Evolutionary conservation across 2,888 invertebrate species (phyloP).

Genomic region (Aphidoletes aphidimyza): DNA sequence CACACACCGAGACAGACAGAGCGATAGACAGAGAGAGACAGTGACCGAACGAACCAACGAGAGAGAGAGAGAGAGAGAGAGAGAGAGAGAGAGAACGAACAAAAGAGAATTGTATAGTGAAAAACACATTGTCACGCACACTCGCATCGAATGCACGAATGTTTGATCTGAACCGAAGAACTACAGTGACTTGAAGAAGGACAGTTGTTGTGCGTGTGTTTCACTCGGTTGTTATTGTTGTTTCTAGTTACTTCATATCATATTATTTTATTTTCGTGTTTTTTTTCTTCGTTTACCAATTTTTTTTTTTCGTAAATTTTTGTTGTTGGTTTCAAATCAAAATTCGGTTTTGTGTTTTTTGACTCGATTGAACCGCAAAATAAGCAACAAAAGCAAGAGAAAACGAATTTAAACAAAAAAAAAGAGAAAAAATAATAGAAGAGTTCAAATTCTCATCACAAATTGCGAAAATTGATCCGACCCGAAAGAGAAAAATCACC

Average conservation of each 20-base stretch:
- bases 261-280: not conserved
- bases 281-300: not conserved
- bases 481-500: too few relatives aligned
- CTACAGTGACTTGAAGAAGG: conserved; percentile 49
- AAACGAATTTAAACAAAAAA: not conserved
- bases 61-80: not conserved
- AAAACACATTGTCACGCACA: conserved; percentile 45
- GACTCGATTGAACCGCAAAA: not conserved
- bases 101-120: not conserved
- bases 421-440: not conserved
- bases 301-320: not conserved
- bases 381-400: too few relatives aligned
- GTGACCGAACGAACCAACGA: not conserved
- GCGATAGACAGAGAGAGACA: too few relatives aligned
- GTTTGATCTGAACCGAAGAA: conserved; percentile 5
- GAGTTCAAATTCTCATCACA: conserved; percentile 30
- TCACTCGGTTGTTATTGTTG: conserved; percentile 38
- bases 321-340: not conserved
- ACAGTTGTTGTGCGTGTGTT: conserved; percentile 51
- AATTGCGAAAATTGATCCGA: not conserved
- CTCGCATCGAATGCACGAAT: not conserved
- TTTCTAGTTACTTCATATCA: not conserved
- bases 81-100: not conserved
- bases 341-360: conserved; percentile 2
- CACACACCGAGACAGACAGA: too few relatives aligned